phyloP scores from a whole-genome alignment of 2,888 invertebrate species.

The Erebia ligea region DNA sequence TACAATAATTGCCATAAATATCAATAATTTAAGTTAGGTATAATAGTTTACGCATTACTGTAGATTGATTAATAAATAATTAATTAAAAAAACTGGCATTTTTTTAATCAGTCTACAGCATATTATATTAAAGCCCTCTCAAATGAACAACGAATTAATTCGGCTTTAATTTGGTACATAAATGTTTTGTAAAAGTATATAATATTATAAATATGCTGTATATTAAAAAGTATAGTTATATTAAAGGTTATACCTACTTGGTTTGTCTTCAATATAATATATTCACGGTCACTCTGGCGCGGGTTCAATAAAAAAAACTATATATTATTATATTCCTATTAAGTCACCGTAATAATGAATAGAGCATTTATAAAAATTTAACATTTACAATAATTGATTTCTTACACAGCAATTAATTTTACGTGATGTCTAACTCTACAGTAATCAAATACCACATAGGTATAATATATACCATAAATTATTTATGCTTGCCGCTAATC shows the following conservation, averaged over 20 bases:
- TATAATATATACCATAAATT: too few relatives aligned
- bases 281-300: background rate
- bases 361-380: background rate
- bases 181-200: background rate
- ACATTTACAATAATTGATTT: background rate
- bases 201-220: background rate
- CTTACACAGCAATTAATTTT: too few relatives aligned
- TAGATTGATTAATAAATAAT: constrained; percentile 4
- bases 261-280: background rate
- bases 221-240: background rate
- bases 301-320: background rate
- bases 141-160: background rate
- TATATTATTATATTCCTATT: background rate
- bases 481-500: too few relatives aligned
- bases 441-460: too few relatives aligned
- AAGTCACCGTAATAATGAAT: background rate
- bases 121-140: background rate
- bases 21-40: background rate
- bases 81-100: background rate
- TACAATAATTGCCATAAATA: constrained; percentile 28
- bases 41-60: background rate
- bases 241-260: background rate
- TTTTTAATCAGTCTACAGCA: constrained; percentile 8
- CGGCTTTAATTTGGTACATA: background rate
- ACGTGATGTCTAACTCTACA: background rate